Conservation (phyloP, 2,888 invertebrate genomes). For the Vanessa cardui region DNA sequence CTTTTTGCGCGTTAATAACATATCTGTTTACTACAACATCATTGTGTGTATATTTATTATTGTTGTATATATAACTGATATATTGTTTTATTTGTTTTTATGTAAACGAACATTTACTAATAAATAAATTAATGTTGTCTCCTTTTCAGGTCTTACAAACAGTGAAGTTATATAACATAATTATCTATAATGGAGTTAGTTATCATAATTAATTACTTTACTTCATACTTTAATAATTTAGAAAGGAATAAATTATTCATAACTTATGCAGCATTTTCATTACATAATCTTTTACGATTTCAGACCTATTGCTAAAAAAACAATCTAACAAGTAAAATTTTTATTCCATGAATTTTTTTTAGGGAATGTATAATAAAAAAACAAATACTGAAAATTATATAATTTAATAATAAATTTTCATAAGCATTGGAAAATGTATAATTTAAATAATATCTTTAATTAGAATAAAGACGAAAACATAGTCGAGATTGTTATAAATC, state of each 20-base stretch:
- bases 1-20: too few species aligned
- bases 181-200: not conserved
- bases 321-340: too few species aligned
- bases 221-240: not conserved
- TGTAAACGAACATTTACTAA: too few species aligned
- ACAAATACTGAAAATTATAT: constrained; percentile 37
- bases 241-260: constrained; percentile 4
- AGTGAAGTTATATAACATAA: not conserved
- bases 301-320: too few species aligned
- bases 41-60: too few species aligned
- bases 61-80: too few species aligned
- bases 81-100: too few species aligned
- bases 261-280: too few species aligned
- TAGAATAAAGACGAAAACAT: constrained; percentile 29
- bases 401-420: constrained; percentile 41
- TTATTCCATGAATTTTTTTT: too few species aligned
- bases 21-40: too few species aligned
- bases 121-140: not conserved
- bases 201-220: not conserved
- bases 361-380: constrained; percentile 8
- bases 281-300: too few species aligned
- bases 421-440: constrained; percentile 41
- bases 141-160: constrained; percentile 7
- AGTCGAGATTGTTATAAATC: constrained; percentile 23
- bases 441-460: constrained; percentile 35